Conservation (phyloP, 2,797 vertebrate genomes). For the Micropoecilia bifurca region DNA sequence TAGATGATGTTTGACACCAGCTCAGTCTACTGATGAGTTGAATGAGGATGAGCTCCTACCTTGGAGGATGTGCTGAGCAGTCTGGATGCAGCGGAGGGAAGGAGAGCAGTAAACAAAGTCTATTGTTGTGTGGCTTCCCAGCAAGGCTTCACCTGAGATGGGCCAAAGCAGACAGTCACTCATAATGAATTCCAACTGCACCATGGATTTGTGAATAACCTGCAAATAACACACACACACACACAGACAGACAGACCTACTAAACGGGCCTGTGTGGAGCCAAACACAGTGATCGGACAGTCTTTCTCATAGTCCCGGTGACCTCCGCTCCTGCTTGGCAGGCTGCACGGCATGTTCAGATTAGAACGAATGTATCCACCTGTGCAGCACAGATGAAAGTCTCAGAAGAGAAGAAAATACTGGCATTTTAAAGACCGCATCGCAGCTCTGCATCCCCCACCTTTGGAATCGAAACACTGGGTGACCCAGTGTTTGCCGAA, state of each 20-base stretch:
- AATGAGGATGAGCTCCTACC: constrained; percentile 77
- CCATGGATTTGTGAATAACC: not conserved
- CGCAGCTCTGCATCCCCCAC: constrained; percentile 63
- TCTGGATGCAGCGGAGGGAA: constrained; percentile 96
- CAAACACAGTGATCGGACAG: constrained; percentile 96
- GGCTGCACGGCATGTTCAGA: constrained; percentile 94
- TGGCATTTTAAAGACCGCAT: not conserved
- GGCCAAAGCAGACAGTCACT: constrained; percentile 13
- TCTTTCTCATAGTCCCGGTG: constrained; percentile 96
- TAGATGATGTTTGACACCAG: not conserved
- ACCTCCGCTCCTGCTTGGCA: constrained; percentile 89
- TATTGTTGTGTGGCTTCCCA: constrained; percentile 89
- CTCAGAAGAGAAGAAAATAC: constrained; percentile 7
- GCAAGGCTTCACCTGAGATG: constrained; percentile 89
- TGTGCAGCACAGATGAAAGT: constrained; percentile 52
- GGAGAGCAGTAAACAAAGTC: constrained; percentile 96
- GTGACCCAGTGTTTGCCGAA: constrained; percentile 98
- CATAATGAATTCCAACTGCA: not conserved
- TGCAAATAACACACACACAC: not conserved
- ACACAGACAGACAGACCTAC: constrained; percentile 83
- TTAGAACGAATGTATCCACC: constrained; percentile 95
- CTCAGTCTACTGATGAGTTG: not conserved
- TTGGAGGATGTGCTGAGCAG: constrained; percentile 94
- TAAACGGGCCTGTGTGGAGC: constrained; percentile 93
- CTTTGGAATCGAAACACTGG: constrained; percentile 98